Base-by-base conservation (phyloP, 2,888 invertebrate species). In the Caenorhabditis sp. region DNA sequence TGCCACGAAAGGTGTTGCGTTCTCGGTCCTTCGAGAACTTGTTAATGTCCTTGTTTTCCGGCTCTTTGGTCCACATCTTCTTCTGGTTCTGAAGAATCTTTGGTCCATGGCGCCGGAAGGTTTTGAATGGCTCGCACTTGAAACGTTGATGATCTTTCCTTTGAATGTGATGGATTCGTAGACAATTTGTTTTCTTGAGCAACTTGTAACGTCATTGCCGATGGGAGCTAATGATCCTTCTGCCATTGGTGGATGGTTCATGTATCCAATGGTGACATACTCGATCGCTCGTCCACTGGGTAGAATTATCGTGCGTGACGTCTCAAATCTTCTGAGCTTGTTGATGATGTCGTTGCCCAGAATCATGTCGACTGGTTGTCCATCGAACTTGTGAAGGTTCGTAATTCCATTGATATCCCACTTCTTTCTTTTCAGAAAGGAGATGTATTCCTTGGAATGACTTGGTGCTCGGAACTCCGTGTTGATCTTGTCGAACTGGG, bases 251-350 rank as follows among this genome's bases (percentile, higher is more conserved):
- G 63, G 63, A 14, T 63, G 41, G 19, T 63, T 22, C 6, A 64
- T 35, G 47, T 24, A 44, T 3, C 64, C 64, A 28, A 64, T 28
- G 0, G 22, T 7, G 1, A 28, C 3, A 0, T 47, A 10, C 22
- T 64, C 64, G 16, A 64, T 16, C 2, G 47, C 16, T 8, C 66
- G 28, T 31, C 66, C 49, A n/a, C 66, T 66, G 1, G 66, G 66
- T n/a, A 66, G 22, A 19, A 16, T 7, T 19, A 19, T 1, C 16
- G 6, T 16, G 2, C 1, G 2, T 26, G 47, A 8, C 1, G 0
- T 24, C 6, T 64, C 2, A 4, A 31, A 1, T 7, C 22, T 5
- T 16, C 26, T 49, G 31, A 49, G 19, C 8, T 49, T 66, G 49
- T 49, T 49, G n/a, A 66, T 6, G 0, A 66, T 49, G 22, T 66